These are phyloP conservation scores for Phainopepla nitens DNA, from an alignment of 2,113 vertebrate species.

Conservation along the genomic window DNA sequence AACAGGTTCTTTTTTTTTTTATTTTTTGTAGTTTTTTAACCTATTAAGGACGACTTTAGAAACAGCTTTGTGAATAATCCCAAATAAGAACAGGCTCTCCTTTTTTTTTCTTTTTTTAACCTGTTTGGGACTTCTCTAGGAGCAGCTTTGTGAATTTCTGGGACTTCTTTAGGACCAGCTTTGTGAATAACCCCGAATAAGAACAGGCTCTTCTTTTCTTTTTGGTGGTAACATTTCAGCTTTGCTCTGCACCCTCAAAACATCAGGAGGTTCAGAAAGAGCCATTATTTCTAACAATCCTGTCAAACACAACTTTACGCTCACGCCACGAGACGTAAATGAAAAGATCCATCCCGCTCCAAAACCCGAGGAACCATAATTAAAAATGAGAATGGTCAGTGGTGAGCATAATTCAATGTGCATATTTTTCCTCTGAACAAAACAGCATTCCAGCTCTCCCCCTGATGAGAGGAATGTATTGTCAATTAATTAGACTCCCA, in stretches of 20 bases:
- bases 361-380: neutral
- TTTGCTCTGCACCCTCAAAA: neutral
- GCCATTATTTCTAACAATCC: neutral
- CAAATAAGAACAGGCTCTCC: neutral
- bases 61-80: neutral
- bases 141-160: neutral
- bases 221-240: neutral
- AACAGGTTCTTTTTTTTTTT: too few relatives aligned
- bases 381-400: neutral
- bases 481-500: constrained; percentile 66
- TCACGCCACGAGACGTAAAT: neutral
- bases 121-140: neutral
- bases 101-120: neutral
- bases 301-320: neutral
- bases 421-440: constrained; percentile 47
- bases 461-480: constrained; percentile 56
- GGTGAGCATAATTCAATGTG: constrained; percentile 5
- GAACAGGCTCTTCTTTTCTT: neutral
- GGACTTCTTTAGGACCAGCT: neutral
- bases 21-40: too few relatives aligned
- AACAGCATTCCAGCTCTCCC: constrained; percentile 62
- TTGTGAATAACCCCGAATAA: neutral
- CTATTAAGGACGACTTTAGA: neutral
- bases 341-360: neutral
- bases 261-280: neutral